phyloP scores from a whole-genome alignment of 2,113 vertebrate species.

The Excalfactoria chinensis region DNA sequence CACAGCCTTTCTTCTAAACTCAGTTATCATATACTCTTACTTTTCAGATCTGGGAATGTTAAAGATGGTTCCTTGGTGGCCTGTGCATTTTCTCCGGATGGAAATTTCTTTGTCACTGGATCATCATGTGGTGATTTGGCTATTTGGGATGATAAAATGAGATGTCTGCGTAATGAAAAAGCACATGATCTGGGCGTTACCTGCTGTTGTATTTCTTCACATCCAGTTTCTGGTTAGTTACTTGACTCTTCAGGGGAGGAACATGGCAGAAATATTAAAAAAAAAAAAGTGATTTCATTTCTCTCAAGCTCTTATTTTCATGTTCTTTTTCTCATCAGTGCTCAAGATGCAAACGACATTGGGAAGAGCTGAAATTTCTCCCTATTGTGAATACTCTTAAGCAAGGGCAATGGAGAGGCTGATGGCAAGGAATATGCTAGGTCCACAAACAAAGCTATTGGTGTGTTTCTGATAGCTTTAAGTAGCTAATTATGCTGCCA shows the following conservation, averaged over 20 bases:
- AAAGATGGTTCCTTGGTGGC: conserved; percentile 89
- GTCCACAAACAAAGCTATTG: not conserved
- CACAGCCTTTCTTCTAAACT: not conserved
- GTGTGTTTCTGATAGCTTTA: not conserved
- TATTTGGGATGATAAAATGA: conserved; percentile 85
- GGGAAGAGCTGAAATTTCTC: not conserved
- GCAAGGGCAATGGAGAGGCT: not conserved
- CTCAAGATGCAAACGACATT: not conserved
- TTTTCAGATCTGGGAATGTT: conserved; percentile 85
- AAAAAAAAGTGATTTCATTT: not conserved
- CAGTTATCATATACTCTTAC: not conserved
- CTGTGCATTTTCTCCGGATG: conserved; percentile 86
- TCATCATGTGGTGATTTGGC: conserved; percentile 91
- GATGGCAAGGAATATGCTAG: not conserved
- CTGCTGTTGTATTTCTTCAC: conserved; percentile 87
- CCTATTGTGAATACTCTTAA: not conserved
- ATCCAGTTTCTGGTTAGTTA: conserved; percentile 79
- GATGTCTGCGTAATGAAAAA: conserved; percentile 85
- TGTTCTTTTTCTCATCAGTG: not conserved
- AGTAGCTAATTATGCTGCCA: not conserved
- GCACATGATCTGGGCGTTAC: conserved; percentile 93
- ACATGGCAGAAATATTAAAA: too few species aligned
- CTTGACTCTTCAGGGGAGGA: not conserved
- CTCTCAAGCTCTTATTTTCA: not conserved
- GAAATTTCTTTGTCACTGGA: conserved; percentile 86